Evolutionary conservation across 2,888 invertebrate genomes (phyloP).

Genomic region (Ischnus inquisitorius): DNA sequence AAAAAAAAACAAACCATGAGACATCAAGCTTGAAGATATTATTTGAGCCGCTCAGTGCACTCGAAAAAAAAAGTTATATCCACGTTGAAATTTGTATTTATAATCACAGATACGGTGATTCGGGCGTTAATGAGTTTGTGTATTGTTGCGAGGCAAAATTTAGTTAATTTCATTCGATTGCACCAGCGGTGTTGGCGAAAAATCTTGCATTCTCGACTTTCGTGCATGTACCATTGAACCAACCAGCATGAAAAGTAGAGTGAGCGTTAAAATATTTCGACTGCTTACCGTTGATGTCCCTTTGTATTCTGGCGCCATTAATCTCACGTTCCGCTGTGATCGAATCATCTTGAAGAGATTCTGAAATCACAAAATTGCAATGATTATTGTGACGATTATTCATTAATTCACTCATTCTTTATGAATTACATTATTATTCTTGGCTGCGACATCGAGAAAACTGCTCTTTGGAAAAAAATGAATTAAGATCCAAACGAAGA

Average conservation of each 20-base stretch:
- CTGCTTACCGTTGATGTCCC: conserved; percentile 82
- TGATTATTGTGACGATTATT: background rate
- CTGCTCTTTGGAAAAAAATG: too few relatives aligned
- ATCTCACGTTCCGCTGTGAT: conserved; percentile 71
- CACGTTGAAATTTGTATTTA: background rate
- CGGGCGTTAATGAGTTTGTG: background rate
- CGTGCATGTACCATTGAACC: conserved; percentile 66
- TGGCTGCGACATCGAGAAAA: too few relatives aligned
- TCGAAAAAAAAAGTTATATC: conserved; percentile 18
- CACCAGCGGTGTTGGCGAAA: conserved; percentile 61
- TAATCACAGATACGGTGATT: background rate
- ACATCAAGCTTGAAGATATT: conserved; percentile 45
- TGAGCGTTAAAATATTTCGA: conserved; percentile 22
- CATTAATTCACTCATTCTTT: background rate
- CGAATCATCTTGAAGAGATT: conserved; percentile 46
- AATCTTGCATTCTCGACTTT: conserved; percentile 67
- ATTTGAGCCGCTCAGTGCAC: conserved; percentile 36
- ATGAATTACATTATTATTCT: too few relatives aligned
- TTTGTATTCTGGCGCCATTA: conserved; percentile 77
- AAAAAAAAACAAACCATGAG: conserved; percentile 47
- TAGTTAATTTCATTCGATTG: conserved; percentile 59
- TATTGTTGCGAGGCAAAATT: conserved; percentile 58
- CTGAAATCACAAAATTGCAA: conserved; percentile 49
- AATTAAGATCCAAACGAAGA: too few relatives aligned
- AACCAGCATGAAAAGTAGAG: conserved; percentile 39